phyloP scores from a whole-genome alignment of 2,888 invertebrate species.

The Campaea margaritaria region DNA sequence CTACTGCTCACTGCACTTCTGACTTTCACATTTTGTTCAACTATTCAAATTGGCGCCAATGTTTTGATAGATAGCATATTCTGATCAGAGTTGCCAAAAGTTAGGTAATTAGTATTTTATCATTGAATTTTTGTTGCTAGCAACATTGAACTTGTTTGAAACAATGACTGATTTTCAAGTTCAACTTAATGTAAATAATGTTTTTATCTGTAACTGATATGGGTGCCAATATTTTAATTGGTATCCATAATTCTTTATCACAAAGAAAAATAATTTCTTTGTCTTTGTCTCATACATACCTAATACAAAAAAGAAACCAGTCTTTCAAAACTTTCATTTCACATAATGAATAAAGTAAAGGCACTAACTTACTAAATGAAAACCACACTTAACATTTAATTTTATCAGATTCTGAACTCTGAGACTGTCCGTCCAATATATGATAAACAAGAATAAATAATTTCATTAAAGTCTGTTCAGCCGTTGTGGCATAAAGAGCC shows the following conservation, averaged over 20 bases:
- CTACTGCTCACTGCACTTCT: slow-evolving; percentile 55
- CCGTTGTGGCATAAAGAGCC: too few species aligned
- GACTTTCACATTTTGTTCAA: slow-evolving; percentile 62
- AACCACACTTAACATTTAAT: too few species aligned
- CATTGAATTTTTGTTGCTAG: slow-evolving; percentile 44
- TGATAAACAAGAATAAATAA: too few species aligned
- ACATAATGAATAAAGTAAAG: too few species aligned
- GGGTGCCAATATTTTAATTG: background rate
- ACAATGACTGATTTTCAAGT: slow-evolving; percentile 2
- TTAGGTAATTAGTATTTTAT: slow-evolving; percentile 29
- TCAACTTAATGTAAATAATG: background rate
- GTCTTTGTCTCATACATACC: slow-evolving; percentile 1
- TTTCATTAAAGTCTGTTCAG: too few species aligned
- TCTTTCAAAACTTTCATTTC: too few species aligned
- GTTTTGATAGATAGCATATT: slow-evolving; percentile 42
- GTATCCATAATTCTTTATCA: background rate
- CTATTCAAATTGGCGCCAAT: slow-evolving; percentile 46
- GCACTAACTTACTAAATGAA: background rate
- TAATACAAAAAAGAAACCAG: too few species aligned
- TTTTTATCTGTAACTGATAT: slow-evolving; percentile 1
- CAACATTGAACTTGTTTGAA: slow-evolving; percentile 49
- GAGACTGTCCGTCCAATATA: too few species aligned
- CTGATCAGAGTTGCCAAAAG: slow-evolving; percentile 60
- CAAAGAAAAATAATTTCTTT: background rate
- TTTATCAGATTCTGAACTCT: too few species aligned